Evolutionary conservation across 2,888 invertebrate species (phyloP).

Genomic region (Mimachlamys varia): DNA sequence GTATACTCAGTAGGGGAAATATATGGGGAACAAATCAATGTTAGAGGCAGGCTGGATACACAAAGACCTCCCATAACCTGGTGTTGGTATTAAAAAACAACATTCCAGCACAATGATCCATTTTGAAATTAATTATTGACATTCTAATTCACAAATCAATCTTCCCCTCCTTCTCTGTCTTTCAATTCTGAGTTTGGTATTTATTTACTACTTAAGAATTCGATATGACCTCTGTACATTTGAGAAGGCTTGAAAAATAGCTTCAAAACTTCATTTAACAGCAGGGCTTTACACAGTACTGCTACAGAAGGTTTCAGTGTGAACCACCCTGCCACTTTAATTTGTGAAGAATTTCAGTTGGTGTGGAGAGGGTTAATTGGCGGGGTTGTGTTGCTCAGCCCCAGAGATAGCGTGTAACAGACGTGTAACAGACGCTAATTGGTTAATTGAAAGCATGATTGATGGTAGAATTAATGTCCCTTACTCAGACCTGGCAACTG

Average conservation of each 20-base stretch:
- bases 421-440: background rate
- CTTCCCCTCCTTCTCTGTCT: background rate
- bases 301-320: background rate
- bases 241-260: background rate
- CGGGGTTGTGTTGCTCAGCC: background rate
- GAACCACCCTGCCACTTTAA: background rate
- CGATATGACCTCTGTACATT: background rate
- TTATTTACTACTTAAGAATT: background rate
- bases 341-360: slow-evolving; percentile 12
- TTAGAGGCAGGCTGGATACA: background rate
- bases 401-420: background rate
- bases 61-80: background rate
- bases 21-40: background rate
- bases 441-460: slow-evolving; percentile 22
- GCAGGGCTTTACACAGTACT: background rate
- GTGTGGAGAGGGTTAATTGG: slow-evolving; percentile 13
- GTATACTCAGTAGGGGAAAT: background rate
- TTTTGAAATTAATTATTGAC: background rate
- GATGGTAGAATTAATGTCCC: background rate
- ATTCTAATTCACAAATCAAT: background rate
- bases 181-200: background rate
- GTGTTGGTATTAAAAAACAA: background rate
- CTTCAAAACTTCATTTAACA: background rate
- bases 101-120: background rate
- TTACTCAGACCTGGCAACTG: background rate